Conservation (phyloP, 2,797 vertebrate genomes). For the Sebastes trivittatus region DNA sequence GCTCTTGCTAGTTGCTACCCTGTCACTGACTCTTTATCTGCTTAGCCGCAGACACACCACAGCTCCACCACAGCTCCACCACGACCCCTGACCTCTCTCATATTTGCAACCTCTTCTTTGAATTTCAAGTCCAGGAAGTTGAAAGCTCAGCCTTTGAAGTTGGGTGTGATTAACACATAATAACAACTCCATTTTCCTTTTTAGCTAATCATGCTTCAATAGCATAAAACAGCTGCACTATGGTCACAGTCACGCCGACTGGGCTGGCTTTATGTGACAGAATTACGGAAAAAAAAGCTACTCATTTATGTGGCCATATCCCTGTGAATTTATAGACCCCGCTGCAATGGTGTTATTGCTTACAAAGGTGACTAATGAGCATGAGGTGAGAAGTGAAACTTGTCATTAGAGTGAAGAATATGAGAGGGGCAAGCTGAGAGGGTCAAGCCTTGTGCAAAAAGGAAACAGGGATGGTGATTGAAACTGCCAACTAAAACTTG, state of each 20-base stretch:
- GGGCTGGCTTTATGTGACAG: slow-evolving; percentile 40
- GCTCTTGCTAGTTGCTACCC: slow-evolving; percentile 48
- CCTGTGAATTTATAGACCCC: slow-evolving; percentile 61
- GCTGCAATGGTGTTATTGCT: slow-evolving; percentile 51
- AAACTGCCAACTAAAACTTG: slow-evolving; percentile 67
- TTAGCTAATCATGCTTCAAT: slow-evolving; percentile 53
- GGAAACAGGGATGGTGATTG: slow-evolving; percentile 61
- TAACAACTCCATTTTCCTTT: slow-evolving; percentile 45
- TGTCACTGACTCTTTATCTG: slow-evolving; percentile 69
- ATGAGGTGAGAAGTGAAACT: slow-evolving; percentile 74
- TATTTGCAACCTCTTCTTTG: slow-evolving; percentile 54
- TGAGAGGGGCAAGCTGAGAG: slow-evolving; percentile 49
- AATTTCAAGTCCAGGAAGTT: slow-evolving; percentile 69
- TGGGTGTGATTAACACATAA: slow-evolving; percentile 62
- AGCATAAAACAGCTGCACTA: slow-evolving; percentile 45
- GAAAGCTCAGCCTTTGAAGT: slow-evolving; percentile 71
- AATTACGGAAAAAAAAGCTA: slow-evolving; percentile 9
- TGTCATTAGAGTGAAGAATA: slow-evolving; percentile 69
- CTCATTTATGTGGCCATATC: slow-evolving; percentile 52
- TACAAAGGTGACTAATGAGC: slow-evolving; percentile 76
- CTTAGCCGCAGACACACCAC: slow-evolving; percentile 59
- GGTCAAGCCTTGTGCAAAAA: slow-evolving; percentile 62
- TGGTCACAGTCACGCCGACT: neutral
- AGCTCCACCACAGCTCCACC: slow-evolving; percentile 58
- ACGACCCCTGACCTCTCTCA: slow-evolving; percentile 61